Conservation (phyloP, 2,797 vertebrate genomes). For the Crax fasciolata region DNA sequence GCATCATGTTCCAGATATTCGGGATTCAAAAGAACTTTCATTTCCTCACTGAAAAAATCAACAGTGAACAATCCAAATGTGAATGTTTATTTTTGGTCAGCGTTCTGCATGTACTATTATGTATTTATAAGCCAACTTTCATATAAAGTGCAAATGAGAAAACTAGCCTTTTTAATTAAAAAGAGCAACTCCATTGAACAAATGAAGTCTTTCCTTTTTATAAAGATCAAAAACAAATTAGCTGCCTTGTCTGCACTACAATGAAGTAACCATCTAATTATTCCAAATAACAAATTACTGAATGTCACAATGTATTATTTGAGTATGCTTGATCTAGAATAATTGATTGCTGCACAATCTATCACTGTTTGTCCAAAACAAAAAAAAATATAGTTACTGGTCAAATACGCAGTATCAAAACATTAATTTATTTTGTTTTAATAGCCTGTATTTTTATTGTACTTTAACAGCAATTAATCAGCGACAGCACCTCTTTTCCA, state of each 20-base stretch:
- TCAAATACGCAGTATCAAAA: constrained; percentile 75
- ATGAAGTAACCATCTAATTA: constrained; percentile 81
- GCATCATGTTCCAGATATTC: constrained; percentile 95
- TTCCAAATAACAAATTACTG: constrained; percentile 81
- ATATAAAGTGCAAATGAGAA: constrained; percentile 74
- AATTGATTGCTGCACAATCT: constrained; percentile 76
- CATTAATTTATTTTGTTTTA: constrained; percentile 78
- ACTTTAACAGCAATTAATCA: constrained; percentile 81
- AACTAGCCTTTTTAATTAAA: constrained; percentile 78
- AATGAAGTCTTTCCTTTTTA: constrained; percentile 79
- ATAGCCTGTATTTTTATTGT: constrained; percentile 73
- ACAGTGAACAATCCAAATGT: constrained; percentile 73
- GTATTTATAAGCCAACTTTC: constrained; percentile 74
- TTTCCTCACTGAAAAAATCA: constrained; percentile 91
- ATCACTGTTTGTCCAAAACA: constrained; percentile 76
- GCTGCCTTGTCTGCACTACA: constrained; percentile 75
- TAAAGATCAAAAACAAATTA: constrained; percentile 80
- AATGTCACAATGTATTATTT: constrained; percentile 78
- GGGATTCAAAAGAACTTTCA: constrained; percentile 94
- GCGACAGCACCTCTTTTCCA: constrained; percentile 70
- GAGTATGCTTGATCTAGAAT: constrained; percentile 79
- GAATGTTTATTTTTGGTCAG: constrained; percentile 68
- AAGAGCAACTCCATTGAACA: constrained; percentile 78
- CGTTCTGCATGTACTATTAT: constrained; percentile 46
- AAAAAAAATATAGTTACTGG: constrained; percentile 61